These are phyloP conservation scores for Rattus rattus DNA, from an alignment of 2,113 vertebrate genomes.

Conservation along the genomic window DNA sequence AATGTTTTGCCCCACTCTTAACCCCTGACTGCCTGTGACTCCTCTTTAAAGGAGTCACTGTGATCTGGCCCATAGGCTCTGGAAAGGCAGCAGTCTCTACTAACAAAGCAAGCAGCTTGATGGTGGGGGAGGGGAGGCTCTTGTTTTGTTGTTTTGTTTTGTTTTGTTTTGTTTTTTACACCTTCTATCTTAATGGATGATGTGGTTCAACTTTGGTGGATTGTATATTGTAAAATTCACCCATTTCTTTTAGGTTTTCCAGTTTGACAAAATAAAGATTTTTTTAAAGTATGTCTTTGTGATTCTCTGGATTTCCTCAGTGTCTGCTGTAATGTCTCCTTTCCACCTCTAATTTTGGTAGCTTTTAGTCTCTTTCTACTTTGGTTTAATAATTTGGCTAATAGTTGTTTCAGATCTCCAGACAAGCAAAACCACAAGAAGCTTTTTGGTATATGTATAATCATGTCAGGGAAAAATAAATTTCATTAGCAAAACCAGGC, in stretches of 20 bases:
- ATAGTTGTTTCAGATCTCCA: background rate
- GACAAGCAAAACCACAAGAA: constrained; percentile 47
- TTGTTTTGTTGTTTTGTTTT: background rate
- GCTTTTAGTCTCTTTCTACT: background rate
- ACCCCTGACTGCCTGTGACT: background rate
- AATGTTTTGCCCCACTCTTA: background rate
- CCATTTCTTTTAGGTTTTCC: background rate
- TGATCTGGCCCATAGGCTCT: background rate
- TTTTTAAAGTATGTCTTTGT: background rate
- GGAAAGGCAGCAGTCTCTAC: background rate
- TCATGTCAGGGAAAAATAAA: constrained; percentile 29
- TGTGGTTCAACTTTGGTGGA: background rate
- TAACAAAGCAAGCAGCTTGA: background rate
- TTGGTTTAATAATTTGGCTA: background rate
- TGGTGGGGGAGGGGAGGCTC: too few relatives aligned
- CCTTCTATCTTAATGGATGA: background rate
- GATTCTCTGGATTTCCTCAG: background rate
- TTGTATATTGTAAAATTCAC: background rate
- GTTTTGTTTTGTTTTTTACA: background rate
- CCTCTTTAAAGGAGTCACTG: background rate
- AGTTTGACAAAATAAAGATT: background rate
- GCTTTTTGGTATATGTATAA: background rate
- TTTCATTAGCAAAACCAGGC: background rate
- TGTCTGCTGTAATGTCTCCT: background rate
- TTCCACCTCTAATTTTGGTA: background rate